Percentiles rank a stretch among this genome's conserved stretches.
Conservation (phyloP, 2,113 vertebrate genomes). For the human (Homo sapiens) region GRCh38 chr9:82940501-82941000, state of each 20-base stretch:
- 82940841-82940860: not conserved
- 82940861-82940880: fast-evolving
- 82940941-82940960: not conserved
- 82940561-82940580: slow-evolving; percentile 43
- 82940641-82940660: not conserved
- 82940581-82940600: not conserved
- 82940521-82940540: slow-evolving; percentile 76
- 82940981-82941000: not conserved
- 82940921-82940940: fast-evolving
- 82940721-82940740: not conserved
- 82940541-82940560: slow-evolving; percentile 76
- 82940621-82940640: slow-evolving; percentile 72
- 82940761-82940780: not conserved
- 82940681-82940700: not conserved
- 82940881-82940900: too few species aligned
- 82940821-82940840: not conserved
- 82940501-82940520: slow-evolving; percentile 74
- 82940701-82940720: not conserved
- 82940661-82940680: not conserved
- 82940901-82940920: not conserved
- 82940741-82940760: fast-evolving
- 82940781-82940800: not conserved
- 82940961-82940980: not conserved
- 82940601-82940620: slow-evolving; percentile 62
- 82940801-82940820: fast-evolving